A percentile compares a stretch with the other conserved stretches of the same genome.
These are phyloP conservation scores for Gastracanthus pulcherrimus DNA, from an alignment of 2,888 invertebrate species.

Conservation along the genomic window DNA sequence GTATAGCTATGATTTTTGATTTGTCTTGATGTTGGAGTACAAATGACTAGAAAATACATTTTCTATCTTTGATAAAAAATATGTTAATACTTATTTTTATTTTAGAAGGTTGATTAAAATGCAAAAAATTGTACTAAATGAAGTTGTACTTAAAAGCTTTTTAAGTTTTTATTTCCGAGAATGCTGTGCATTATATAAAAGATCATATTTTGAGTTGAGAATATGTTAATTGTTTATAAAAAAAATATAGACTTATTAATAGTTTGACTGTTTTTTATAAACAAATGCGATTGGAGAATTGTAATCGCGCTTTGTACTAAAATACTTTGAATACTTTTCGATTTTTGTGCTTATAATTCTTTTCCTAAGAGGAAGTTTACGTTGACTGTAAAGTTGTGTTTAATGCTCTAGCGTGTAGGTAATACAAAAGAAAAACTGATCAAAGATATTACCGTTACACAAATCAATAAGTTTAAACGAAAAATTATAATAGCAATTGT, in stretches of 20 bases:
- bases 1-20: slow-evolving; percentile 53
- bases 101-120: slow-evolving; percentile 7
- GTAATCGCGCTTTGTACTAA: slow-evolving; percentile 7
- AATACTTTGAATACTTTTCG: slow-evolving; percentile 8
- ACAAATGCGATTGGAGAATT: slow-evolving; percentile 12
- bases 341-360: slow-evolving; percentile 12
- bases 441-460: slow-evolving; percentile 1
- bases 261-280: neutral
- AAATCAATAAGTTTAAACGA: neutral
- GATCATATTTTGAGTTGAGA: slow-evolving; percentile 13
- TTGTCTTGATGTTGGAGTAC: slow-evolving; percentile 20
- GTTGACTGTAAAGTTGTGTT: slow-evolving; percentile 15
- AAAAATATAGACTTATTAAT: neutral
- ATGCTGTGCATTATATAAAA: slow-evolving; percentile 36
- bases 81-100: slow-evolving; percentile 4
- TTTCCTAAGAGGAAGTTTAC: slow-evolving; percentile 11
- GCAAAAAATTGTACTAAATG: neutral
- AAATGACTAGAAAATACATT: neutral
- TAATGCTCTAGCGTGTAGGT: neutral
- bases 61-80: slow-evolving; percentile 20
- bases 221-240: slow-evolving; percentile 22
- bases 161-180: slow-evolving; percentile 39
- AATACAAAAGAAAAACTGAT: slow-evolving; percentile 4
- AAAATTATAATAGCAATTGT: neutral
- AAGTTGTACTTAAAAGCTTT: slow-evolving; percentile 30